These are phyloP conservation scores for Seriola dumerili DNA, from an alignment of 2,113 vertebrate species.

Conservation along the genomic window DNA sequence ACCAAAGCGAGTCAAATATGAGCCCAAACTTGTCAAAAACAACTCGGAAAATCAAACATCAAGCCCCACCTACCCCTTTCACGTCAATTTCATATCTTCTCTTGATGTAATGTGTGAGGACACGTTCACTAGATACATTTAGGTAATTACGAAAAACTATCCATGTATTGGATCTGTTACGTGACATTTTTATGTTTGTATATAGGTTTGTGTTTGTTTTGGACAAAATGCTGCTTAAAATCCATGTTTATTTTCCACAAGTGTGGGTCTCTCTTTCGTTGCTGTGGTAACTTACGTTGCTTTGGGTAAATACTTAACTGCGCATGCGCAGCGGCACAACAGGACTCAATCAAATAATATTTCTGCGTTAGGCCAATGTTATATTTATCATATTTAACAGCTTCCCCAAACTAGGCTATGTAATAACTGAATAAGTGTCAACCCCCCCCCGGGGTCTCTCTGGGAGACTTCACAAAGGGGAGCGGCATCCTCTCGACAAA, in stretches of 20 bases:
- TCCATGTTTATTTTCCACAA: neutral
- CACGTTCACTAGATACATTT: neutral
- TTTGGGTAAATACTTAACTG: neutral
- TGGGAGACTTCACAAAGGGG: slow-evolving; percentile 19
- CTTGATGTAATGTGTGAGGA: neutral
- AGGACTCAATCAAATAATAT: neutral
- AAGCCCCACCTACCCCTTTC: too few species aligned
- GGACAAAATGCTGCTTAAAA: neutral
- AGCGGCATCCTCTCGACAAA: slow-evolving; percentile 18
- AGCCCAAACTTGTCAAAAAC: neutral
- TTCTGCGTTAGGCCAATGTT: neutral
- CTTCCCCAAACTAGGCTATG: neutral
- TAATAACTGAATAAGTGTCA: neutral
- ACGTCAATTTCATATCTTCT: neutral
- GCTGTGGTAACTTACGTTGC: slow-evolving; percentile 15
- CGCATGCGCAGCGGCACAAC: slow-evolving; percentile 31
- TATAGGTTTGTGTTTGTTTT: neutral
- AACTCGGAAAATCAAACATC: neutral
- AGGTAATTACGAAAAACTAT: neutral
- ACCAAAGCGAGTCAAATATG: too few species aligned
- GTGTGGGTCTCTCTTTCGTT: neutral
- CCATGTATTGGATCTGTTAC: neutral
- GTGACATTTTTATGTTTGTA: neutral
- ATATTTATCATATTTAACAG: neutral
- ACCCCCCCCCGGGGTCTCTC: neutral